Conservation (phyloP, 37 sponge, comb jelly and placozoan species). For the Petrosia ficiformis region DNA sequence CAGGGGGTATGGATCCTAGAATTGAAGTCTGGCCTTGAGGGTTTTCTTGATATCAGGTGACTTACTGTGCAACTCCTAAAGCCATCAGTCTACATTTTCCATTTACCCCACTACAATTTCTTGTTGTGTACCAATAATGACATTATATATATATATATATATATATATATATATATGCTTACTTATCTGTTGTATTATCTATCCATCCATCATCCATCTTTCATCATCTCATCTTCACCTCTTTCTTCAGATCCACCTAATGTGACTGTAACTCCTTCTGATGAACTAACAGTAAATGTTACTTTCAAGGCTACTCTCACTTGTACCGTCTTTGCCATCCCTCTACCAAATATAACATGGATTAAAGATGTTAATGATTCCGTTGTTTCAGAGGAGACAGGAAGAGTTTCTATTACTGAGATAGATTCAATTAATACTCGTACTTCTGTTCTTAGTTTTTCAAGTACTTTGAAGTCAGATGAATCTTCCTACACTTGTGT, state of each 20-base stretch:
- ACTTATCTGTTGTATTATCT: too few relatives aligned
- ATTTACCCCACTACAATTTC: too few relatives aligned
- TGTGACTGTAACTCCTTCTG: neutral
- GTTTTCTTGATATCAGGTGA: too few relatives aligned
- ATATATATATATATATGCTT: too few relatives aligned
- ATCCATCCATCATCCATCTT: too few relatives aligned
- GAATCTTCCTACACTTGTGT: conserved; percentile 2
- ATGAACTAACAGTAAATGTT: conserved; percentile 1
- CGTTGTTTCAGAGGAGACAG: neutral
- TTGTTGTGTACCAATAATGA: too few relatives aligned
- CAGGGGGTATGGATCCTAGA: too few relatives aligned
- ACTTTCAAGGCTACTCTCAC: neutral
- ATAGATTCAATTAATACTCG: neutral
- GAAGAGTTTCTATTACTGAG: conserved; percentile 1
- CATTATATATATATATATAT: too few relatives aligned
- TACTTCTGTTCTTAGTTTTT: neutral
- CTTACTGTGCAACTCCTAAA: too few relatives aligned
- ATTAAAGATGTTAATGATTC: conserved; percentile 5
- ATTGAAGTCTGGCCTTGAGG: too few relatives aligned
- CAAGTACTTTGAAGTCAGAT: neutral
- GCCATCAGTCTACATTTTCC: too few relatives aligned
- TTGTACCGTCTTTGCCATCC: conserved; percentile 20
- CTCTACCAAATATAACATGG: conserved; percentile 35
- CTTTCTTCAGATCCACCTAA: neutral
- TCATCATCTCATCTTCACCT: neutral